Base-by-base conservation (phyloP, 2,797 vertebrate species). In the Macropodus opercularis region DNA sequence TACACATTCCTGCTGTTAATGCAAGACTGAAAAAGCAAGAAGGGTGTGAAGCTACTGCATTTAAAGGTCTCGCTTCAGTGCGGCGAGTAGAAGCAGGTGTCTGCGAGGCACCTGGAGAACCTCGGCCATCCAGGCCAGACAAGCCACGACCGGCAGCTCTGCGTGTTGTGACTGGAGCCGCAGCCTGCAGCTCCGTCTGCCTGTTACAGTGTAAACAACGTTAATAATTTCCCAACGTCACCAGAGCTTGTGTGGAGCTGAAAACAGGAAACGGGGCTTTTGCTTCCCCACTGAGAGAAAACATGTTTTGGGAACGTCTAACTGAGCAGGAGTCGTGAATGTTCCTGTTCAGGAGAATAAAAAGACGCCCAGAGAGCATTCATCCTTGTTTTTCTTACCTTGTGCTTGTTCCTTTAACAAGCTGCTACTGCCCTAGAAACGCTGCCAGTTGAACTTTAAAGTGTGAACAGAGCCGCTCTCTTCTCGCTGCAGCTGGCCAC, bases 161-260 rank as follows among this genome's bases (percentile, higher is more conserved):
- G 58, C 54, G 21, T 79, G 54, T 48, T 69, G 62, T 73, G 78
- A 69, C 78, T 63, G 67, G 69, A 83, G 56, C 76, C n/a, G 12
- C 34, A 26, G 50, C 47, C 68, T 39, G 50, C 43, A 38, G 35
- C 35, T 52, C 62, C 22, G 64, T 51, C 47, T 77, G 74, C 71
- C 56, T 81, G 65, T 60, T 64, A 36, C 61, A 74, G 55, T 57
- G 66, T 80, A 72, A 86, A 87, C 80, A 76, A 44, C 13, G 49
- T 65, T 71, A 81, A 81, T 85, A 43, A 81, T 87, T 88, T 55
- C 67, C 70, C 73, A 69, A 67, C 31, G 27, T 72, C n/a, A 41
- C 56, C 66, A 57, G 49, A 72, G 49, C 60, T 72, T 32, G 49
- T 54, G 77, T 61, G 63, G 62, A 47, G 47, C 38, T 3, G 26